Percentiles rank a stretch among this genome's conserved stretches.
phyloP scores from a whole-genome alignment of 2,113 vertebrate genomes.

The Naja naja region DNA sequence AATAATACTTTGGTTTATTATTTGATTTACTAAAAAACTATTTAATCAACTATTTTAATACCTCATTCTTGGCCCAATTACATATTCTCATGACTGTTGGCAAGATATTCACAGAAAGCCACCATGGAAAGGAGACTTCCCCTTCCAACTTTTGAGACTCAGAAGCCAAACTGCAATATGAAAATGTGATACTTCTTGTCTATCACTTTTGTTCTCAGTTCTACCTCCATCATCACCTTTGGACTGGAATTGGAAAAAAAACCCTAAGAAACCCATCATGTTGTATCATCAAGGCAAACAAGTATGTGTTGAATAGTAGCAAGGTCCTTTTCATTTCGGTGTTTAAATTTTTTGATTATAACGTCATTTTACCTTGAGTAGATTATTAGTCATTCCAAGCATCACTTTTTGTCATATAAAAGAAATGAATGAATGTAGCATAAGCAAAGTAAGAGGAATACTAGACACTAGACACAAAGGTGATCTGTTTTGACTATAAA shows the following conservation, averaged over 20 bases:
- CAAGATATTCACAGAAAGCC: background rate
- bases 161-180: background rate
- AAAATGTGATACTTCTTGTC: background rate
- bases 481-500: background rate
- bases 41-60: slow-evolving; percentile 27
- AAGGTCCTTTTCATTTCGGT: background rate
- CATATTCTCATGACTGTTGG: background rate
- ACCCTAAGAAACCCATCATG: background rate
- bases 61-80: slow-evolving; percentile 10
- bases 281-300: background rate
- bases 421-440: background rate
- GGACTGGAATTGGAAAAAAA: background rate
- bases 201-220: background rate
- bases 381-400: background rate
- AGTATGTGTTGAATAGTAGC: background rate
- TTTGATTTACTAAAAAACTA: slow-evolving; percentile 37
- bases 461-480: background rate
- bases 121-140: too few species aligned
- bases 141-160: background rate
- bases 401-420: background rate
- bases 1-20: background rate
- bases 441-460: background rate
- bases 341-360: background rate
- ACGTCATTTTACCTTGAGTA: background rate
- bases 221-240: background rate